Evolutionary conservation across 2,888 invertebrate genomes (phyloP).

Genomic region (Apamea crenata): DNA sequence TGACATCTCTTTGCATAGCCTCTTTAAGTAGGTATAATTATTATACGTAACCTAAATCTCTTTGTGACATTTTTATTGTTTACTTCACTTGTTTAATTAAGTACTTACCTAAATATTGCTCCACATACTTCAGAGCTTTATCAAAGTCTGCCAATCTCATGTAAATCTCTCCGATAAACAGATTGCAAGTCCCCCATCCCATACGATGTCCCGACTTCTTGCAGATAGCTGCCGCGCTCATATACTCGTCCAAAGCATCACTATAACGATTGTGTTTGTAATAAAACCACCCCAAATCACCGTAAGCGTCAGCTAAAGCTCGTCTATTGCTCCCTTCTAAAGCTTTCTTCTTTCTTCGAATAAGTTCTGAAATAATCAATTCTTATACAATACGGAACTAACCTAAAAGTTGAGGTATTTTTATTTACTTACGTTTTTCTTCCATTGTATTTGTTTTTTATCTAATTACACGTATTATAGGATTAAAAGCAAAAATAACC

Average conservation of each 20-base stretch:
- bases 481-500: slow-evolving; percentile 6
- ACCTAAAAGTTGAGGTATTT: slow-evolving; percentile 15
- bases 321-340: slow-evolving; percentile 92
- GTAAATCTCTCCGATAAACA: slow-evolving; percentile 97
- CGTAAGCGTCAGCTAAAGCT: slow-evolving; percentile 92
- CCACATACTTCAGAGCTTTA: slow-evolving; percentile 94
- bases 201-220: slow-evolving; percentile 92
- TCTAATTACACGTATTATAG: slow-evolving; percentile 40
- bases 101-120: slow-evolving; percentile 93
- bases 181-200: slow-evolving; percentile 94
- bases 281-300: slow-evolving; percentile 94
- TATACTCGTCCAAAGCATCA: slow-evolving; percentile 95
- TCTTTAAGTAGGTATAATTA: too few species aligned
- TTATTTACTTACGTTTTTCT: slow-evolving; percentile 78
- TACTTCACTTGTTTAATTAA: neutral
- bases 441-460: slow-evolving; percentile 73
- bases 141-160: slow-evolving; percentile 93
- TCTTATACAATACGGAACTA: slow-evolving; percentile 31
- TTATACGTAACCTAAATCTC: too few species aligned
- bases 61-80: neutral
- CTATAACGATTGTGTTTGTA: slow-evolving; percentile 92
- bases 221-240: slow-evolving; percentile 92
- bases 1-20: too few species aligned
- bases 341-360: slow-evolving; percentile 94
- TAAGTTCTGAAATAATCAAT: slow-evolving; percentile 89